Base-by-base conservation (phyloP, 2,888 invertebrate species). In the Ormyrus nitidulus region DNA sequence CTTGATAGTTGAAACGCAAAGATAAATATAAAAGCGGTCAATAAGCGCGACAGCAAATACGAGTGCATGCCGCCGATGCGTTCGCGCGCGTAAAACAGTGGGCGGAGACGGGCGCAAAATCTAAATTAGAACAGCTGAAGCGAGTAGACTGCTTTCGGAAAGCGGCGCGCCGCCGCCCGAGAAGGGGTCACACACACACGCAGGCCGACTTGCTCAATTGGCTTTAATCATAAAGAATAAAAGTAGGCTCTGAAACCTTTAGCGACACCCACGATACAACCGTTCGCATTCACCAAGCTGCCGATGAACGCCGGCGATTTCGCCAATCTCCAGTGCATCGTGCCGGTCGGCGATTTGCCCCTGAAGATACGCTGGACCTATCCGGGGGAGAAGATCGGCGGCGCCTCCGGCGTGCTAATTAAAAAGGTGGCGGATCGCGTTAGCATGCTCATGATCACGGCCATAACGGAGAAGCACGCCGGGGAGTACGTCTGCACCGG, bases 321-420 rank as follows among this genome's bases (percentile, higher is more conserved):
- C 77, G 92, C 92, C 62, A 92, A 92, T 83, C 92, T 93, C 34
- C 92, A 92, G 81, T 94, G 94, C 89, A 92, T 92, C 77, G 91
- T 93, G 59, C 92, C 93, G 68, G 93, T 93, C 86, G 95, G 95
- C 83, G 96, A 96, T 90, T 91, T 94, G 85, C 96, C 96, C 77
- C 92, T 96, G 86, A 93, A 93, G 85, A 94, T 96, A 86, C 92
- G 93, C 83, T 96, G 96, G 96, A 93, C 93, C 80, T 94, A 89
- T 85, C 90, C 90, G 88, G 90, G 85, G 77, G 86, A 87, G 82
- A 87, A 89, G 84, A 88, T 90, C 86, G 90, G 90, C 83, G 89
- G 90, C 83, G 87, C 89, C 73, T 89, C 90, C 76, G 90, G 90
- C 80, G 90, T 91, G 75, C 86, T 90, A 69, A 85, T 88, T 79